Conservation (phyloP, 2,113 vertebrate species). For the Corynorhinus townsendii region DNA sequence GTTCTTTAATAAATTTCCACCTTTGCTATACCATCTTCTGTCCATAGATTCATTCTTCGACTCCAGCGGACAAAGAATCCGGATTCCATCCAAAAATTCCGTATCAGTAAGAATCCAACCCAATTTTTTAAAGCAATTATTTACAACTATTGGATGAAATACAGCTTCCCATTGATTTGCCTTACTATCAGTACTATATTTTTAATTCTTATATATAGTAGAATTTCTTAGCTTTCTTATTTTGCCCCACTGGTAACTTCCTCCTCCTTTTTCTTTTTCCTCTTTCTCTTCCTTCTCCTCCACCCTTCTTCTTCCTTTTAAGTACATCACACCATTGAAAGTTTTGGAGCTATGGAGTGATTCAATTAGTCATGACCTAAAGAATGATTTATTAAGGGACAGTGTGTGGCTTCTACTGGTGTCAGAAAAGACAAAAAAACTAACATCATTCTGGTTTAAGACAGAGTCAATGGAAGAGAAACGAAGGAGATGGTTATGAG, state of each 20-base stretch:
- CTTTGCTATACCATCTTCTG: no score
- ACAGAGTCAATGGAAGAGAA: not conserved
- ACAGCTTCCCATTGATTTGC: not conserved
- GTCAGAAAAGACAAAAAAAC: not conserved
- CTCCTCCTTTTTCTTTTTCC: not conserved
- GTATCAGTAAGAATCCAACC: not conserved
- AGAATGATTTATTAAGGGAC: not conserved
- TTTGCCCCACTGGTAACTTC: not conserved
- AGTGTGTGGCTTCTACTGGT: not conserved
- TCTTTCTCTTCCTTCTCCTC: not conserved
- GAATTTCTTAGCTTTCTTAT: not conserved
- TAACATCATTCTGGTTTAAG: not conserved
- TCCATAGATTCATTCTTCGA: no score
- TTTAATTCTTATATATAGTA: not conserved
- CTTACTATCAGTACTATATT: not conserved
- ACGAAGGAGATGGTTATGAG: not conserved
- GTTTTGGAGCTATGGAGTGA: not conserved
- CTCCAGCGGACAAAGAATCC: no score
- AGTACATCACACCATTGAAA: not conserved
- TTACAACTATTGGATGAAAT: not conserved
- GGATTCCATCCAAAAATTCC: no score
- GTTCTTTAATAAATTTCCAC: no score
- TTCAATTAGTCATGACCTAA: not conserved
- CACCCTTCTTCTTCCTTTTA: not conserved
- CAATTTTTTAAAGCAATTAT: slow-evolving; percentile 13